Conservation (phyloP, 2,113 vertebrate genomes). For the Saguinus midas region DNA sequence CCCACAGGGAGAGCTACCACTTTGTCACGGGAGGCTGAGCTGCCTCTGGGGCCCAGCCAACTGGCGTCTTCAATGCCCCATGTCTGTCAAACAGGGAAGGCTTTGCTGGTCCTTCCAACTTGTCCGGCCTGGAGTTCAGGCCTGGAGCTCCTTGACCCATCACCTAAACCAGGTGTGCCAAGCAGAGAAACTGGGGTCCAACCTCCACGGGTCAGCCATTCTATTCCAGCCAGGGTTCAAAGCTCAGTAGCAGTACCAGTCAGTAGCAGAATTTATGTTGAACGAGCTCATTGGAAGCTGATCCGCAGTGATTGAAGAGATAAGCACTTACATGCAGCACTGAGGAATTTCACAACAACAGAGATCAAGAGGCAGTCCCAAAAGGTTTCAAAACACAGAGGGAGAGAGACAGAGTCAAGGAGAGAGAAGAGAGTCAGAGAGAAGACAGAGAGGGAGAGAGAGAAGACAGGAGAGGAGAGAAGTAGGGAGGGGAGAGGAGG, state of each 20-base stretch:
- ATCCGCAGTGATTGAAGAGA: not conserved
- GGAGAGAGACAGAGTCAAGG: too few species aligned
- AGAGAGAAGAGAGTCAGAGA: too few species aligned
- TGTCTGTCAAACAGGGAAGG: rapidly evolving
- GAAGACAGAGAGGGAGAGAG: not conserved
- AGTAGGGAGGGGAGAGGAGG: too few species aligned
- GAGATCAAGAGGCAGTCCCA: not conserved
- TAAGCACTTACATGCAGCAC: not conserved
- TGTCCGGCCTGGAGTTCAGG: not conserved
- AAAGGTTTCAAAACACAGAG: not conserved
- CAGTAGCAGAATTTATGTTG: too few species aligned
- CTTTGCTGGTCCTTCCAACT: not conserved
- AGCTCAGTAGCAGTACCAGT: not conserved
- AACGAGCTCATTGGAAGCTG: too few species aligned
- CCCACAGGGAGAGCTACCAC: not conserved
- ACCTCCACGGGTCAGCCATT: not conserved
- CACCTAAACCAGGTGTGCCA: not conserved
- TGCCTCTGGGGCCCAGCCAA: too few species aligned
- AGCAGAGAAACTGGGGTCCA: not conserved
- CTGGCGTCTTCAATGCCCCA: rapidly evolving
- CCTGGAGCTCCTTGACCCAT: too few species aligned
- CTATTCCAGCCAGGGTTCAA: not conserved
- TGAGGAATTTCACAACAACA: not conserved
- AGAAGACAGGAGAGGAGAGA: too few species aligned
- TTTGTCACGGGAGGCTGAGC: not conserved